These are phyloP conservation scores for Corythornis vintsioides DNA, from an alignment of 2,113 vertebrate genomes.

Conservation along the genomic window DNA sequence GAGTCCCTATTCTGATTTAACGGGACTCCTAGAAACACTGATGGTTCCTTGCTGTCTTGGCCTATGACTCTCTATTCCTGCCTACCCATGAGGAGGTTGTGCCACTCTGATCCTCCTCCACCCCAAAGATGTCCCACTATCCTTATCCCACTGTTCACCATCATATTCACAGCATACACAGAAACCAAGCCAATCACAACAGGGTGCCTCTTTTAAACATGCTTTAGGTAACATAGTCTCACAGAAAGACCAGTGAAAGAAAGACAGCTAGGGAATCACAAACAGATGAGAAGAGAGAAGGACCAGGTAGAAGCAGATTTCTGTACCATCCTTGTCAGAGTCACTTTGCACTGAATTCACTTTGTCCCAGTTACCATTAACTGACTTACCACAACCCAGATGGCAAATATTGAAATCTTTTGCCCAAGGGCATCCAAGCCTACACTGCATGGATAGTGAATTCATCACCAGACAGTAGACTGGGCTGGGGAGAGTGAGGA, in stretches of 20 bases:
- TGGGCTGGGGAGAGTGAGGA: neutral
- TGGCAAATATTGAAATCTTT: conserved; percentile 7
- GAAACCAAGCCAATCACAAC: neutral
- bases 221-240: neutral
- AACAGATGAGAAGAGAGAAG: neutral
- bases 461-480: neutral
- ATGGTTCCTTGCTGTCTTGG: neutral
- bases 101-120: neutral
- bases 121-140: neutral
- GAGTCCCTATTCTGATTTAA: neutral
- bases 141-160: neutral
- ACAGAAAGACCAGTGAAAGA: neutral
- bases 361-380: conserved; percentile 8
- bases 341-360: neutral
- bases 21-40: neutral
- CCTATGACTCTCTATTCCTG: neutral
- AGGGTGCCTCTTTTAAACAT: rapidly evolving
- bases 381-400: conserved; percentile 3
- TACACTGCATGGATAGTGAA: neutral
- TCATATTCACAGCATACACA: neutral
- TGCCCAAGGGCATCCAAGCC: conserved; percentile 1
- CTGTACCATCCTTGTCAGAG: neutral
- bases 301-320: neutral
- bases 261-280: neutral
- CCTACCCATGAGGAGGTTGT: neutral